phyloP scores from a whole-genome alignment of 2,797 vertebrate genomes.

The Chanos chanos region DNA sequence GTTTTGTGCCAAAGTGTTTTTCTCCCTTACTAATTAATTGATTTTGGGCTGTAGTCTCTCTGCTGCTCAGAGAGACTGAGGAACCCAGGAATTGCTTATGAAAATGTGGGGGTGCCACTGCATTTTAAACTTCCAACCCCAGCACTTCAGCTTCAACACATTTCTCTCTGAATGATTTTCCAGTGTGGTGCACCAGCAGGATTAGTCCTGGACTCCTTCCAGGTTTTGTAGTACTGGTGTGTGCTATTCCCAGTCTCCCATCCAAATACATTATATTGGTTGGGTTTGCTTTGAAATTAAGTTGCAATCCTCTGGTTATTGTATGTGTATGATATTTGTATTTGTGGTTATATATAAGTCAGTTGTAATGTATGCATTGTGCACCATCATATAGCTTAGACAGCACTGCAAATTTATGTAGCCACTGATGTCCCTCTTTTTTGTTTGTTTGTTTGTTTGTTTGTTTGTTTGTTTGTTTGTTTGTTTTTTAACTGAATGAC shows the following conservation, averaged over 20 bases:
- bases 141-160: constrained; percentile 55
- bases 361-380: too few relatives aligned
- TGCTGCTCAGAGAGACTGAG: constrained; percentile 5
- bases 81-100: constrained; percentile 52
- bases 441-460: too few relatives aligned
- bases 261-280: constrained; percentile 10
- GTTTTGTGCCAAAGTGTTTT: constrained; percentile 42
- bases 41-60: too few relatives aligned
- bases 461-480: too few relatives aligned
- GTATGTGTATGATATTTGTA: too few relatives aligned
- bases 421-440: too few relatives aligned
- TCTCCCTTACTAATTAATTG: too few relatives aligned
- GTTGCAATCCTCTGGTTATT: neutral
- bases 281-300: constrained; percentile 9
- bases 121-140: constrained; percentile 58
- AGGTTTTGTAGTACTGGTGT: constrained; percentile 69
- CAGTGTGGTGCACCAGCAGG: constrained; percentile 54
- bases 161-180: constrained; percentile 63
- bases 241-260: constrained; percentile 56
- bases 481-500: too few relatives aligned
- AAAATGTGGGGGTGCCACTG: constrained; percentile 46
- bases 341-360: too few relatives aligned
- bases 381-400: too few relatives aligned
- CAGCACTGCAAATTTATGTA: too few relatives aligned
- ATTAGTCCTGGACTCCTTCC: constrained; percentile 61